phyloP scores from a whole-genome alignment of 2,797 vertebrate species.

The Siniperca obscura region DNA sequence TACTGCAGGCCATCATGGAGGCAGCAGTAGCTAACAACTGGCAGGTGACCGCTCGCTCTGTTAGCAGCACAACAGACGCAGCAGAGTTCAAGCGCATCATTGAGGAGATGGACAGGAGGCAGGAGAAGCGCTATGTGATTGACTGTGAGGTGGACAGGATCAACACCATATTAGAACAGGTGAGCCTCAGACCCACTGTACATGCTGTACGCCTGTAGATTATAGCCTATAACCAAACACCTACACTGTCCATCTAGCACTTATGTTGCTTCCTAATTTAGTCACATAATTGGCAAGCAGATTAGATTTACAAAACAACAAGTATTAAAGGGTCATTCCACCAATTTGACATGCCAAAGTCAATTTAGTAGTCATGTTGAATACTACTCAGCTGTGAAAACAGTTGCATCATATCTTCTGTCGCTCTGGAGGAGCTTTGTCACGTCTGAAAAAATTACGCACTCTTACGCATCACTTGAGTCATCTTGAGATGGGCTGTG shows the following conservation, averaged over 20 bases:
- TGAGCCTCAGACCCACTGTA: conserved; percentile 67
- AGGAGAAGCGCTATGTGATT: conserved; percentile 97
- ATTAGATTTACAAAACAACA: conserved; percentile 7
- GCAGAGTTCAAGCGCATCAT: conserved; percentile 98
- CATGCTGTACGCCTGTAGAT: neutral
- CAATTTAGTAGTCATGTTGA: too few species aligned
- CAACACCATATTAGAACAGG: conserved; percentile 98
- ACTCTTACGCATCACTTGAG: too few species aligned
- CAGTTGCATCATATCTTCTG: neutral
- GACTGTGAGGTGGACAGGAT: conserved; percentile 98
- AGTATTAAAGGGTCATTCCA: conserved; percentile 7
- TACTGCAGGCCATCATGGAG: conserved; percentile 99
- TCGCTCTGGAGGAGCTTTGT: neutral
- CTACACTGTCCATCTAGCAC: neutral
- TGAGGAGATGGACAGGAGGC: conserved; percentile 99
- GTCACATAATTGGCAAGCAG: conserved; percentile 15
- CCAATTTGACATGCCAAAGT: neutral
- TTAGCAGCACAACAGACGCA: conserved; percentile 94
- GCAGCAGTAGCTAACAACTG: conserved; percentile 98
- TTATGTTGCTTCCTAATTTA: conserved; percentile 15
- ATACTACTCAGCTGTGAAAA: neutral
- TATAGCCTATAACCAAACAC: conserved; percentile 19
- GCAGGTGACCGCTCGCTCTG: conserved; percentile 98
- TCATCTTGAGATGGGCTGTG: neutral
- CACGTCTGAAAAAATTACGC: neutral